Percentiles rank a stretch among this genome's conserved stretches.
Conservation (phyloP, 1,140 invertebrate species). For the Zaprionus lachaisei region DNA sequence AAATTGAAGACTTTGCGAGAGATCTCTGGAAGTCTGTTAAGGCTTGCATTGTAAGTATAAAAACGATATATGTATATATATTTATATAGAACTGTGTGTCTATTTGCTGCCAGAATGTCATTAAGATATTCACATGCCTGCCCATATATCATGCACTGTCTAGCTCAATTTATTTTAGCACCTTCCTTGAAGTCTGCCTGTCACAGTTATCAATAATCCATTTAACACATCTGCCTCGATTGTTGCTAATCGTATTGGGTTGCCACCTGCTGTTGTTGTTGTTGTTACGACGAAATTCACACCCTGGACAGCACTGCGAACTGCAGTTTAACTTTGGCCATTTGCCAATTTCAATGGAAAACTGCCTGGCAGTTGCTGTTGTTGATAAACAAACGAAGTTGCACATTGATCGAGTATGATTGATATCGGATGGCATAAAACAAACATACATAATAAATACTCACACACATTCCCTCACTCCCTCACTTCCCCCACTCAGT, state of each 20-base stretch:
- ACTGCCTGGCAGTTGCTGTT: slow-evolving; percentile 4
- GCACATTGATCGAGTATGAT: slow-evolving; percentile 38
- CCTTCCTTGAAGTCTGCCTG: slow-evolving; percentile 33
- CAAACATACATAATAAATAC: slow-evolving; percentile 1
- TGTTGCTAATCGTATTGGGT: slow-evolving; percentile 54
- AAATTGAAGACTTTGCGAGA: slow-evolving; percentile 84
- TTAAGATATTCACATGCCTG: neutral
- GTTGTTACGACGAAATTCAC: slow-evolving; percentile 65
- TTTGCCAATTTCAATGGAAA: slow-evolving; percentile 39
- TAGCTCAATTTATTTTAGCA: slow-evolving; percentile 37
- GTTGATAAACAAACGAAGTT: slow-evolving; percentile 47
- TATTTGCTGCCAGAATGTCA: neutral
- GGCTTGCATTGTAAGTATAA: slow-evolving; percentile 84
- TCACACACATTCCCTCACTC: neutral
- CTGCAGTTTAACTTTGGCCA: neutral
- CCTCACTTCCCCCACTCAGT: too few relatives aligned
- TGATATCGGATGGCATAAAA: slow-evolving; percentile 30
- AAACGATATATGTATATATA: neutral
- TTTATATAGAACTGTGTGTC: neutral
- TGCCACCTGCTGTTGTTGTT: slow-evolving; percentile 33
- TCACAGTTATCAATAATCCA: slow-evolving; percentile 56
- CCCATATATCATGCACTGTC: neutral
- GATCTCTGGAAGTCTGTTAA: slow-evolving; percentile 85
- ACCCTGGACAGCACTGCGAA: slow-evolving; percentile 36
- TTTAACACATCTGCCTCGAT: slow-evolving; percentile 48